Conservation (phyloP, 2,797 vertebrate species). For the Emys orbicularis region DNA sequence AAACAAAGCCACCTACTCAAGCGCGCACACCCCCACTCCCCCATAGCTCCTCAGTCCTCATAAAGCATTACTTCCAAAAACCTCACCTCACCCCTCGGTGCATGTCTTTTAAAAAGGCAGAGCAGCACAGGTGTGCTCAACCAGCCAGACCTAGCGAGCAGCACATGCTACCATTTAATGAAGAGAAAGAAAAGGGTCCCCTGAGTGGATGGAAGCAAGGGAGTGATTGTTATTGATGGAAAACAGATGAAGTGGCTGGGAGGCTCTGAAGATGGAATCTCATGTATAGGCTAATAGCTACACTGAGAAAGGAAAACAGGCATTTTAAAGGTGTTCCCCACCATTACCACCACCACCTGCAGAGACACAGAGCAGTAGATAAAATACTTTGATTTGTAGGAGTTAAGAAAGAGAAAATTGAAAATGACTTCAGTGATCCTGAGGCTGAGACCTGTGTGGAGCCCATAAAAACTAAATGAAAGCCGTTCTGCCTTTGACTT, state of each 20-base stretch:
- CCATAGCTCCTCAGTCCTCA: no score
- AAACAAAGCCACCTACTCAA: accelerated
- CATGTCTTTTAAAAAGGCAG: background rate
- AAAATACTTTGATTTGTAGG: background rate
- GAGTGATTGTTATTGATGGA: background rate
- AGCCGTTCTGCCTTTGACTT: background rate
- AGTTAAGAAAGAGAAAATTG: background rate
- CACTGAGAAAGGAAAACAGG: background rate
- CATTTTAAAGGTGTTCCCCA: background rate
- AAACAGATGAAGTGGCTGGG: background rate
- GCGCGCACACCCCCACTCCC: background rate
- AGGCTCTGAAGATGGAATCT: background rate
- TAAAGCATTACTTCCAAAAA: background rate
- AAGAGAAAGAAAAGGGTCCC: background rate
- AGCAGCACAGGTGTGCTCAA: background rate
- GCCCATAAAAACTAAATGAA: background rate
- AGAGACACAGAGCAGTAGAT: background rate
- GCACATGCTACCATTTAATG: background rate
- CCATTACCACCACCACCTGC: no score
- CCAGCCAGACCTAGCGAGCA: no score
- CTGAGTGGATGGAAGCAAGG: background rate
- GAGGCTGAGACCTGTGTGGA: background rate
- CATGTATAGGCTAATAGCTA: background rate
- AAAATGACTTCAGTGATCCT: background rate
- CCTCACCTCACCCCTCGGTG: no score